Base-by-base conservation (phyloP, 2,888 invertebrate species). In the Pegoplata infirma region DNA sequence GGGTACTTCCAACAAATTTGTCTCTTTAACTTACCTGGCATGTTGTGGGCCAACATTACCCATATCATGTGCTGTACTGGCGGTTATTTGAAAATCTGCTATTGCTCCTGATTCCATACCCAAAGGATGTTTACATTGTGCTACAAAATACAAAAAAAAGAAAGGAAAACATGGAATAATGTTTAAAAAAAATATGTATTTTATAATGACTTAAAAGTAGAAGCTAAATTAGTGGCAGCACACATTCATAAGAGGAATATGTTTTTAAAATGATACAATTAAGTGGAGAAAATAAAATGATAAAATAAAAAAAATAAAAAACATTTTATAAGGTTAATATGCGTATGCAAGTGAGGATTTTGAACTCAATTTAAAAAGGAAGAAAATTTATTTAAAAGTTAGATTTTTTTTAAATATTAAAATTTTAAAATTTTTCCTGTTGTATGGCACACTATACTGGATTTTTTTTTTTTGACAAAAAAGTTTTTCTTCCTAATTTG, bases 101-200 rank as follows among this genome's bases (percentile, higher is more conserved):
- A 96, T 95, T 81, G 91, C 92, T 74, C 94, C 94, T 63, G 94
- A 93, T 90, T 95, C 94, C 95, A 96, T 94, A 83, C 96, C 96
- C 88, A 96, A 90, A 44, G 95, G 91, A 83, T 91, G 91, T 84
- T 91, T 91, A 90, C 95, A 94, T 76, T 79, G 79, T 51, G 75
- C 79, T 79, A 12, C 53, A 68, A 2, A 46, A n/a, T 49, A 51
- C 17, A 51, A 40, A 55, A 63, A 36, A 5, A 16, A 46, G 8
- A 25, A 28, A 5, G n/a, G n/a, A n/a, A 14, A 44, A 49, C 23
- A 47, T 64, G 28, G 66, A 49, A 76, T 25, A 17, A 67, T 61
- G 28, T 32, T 56, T 44, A 53, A 25, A 68, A 51, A 28, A 67
- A 73, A n/a, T 44, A 40, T 63, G 12, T 68, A 46, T 55, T 55